Base-by-base conservation (phyloP, 2,797 vertebrate genomes). In the Pseudochaenichthys georgianus region DNA sequence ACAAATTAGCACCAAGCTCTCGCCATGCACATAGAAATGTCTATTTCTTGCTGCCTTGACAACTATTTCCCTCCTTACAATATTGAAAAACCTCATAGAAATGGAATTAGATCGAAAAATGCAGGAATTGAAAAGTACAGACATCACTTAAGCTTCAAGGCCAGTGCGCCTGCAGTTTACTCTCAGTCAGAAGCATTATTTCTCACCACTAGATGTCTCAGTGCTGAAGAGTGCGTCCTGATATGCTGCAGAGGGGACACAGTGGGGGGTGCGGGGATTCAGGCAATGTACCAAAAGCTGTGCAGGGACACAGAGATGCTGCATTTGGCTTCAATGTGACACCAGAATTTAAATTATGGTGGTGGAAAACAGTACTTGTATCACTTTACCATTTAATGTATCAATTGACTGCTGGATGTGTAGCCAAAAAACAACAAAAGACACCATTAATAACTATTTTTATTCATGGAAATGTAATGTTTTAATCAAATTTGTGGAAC, bases 151-250 rank as follows among this genome's bases (percentile, higher is more conserved):
- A 38, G 67, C 51, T 53, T 81, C 74, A 87, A 83, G 81, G 83
- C 64, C 55, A 19, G 19, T 8, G 43, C 45, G 60, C 2, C 9
- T 23, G 50, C 59, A 23, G 9, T 31, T 34, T n/a, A 2, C 19
- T 15, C 46, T 48, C 9, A 4, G 21, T 62, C 64, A 47, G 41
- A 16, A n/a, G 45, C n/a, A 43, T 13, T 13, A 2, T 13, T 64
- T 81, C 65, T 78, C 62, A 57, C 82, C 82, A 64, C 82, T 81
- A 83, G 78, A 54, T 68, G 73, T 75, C 81, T 81, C 76, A 64
- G 15, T 57, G 5, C 71, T 68, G 72, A 77, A 64, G 66, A 58
- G 17, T 9, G 23, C 53, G 77, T 67, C 69, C 34, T 70, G 50
- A 59, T 76, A 55, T 15, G 58, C 73, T 65, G 77, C 63, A 74